Conservation (phyloP, 1,140 invertebrate genomes). For the Lucilia sericata region DNA sequence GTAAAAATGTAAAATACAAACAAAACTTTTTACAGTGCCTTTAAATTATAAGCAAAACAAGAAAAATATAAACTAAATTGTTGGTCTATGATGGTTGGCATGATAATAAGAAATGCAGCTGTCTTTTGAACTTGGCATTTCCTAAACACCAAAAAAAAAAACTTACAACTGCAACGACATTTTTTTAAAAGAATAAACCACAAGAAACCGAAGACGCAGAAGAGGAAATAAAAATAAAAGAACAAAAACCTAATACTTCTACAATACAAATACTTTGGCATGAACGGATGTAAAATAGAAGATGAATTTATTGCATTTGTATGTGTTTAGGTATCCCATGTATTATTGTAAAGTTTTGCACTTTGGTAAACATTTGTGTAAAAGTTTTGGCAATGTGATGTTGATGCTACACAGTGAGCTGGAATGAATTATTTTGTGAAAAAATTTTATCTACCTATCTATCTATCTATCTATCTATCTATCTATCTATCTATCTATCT, state of each 20-base stretch:
- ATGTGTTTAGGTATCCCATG: background rate
- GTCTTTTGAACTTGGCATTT: slow-evolving; percentile 22
- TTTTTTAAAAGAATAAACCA: background rate
- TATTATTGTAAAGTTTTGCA: slow-evolving; percentile 29
- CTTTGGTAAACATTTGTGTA: slow-evolving; percentile 39
- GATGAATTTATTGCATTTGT: background rate
- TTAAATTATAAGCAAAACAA: background rate
- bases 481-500: no score
- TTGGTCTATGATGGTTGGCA: slow-evolving; percentile 6
- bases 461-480: no score
- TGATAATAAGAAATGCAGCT: slow-evolving; percentile 24
- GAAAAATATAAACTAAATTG: background rate
- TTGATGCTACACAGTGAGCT: background rate
- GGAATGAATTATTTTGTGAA: background rate
- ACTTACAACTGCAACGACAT: background rate
- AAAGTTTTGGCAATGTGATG: slow-evolving; percentile 6
- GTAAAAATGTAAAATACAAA: background rate
- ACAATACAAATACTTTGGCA: slow-evolving; percentile 12
- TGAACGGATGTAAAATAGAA: background rate
- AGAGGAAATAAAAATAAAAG: background rate
- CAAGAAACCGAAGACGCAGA: background rate
- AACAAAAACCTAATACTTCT: slow-evolving; percentile 5
- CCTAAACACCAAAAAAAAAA: background rate
- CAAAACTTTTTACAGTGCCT: background rate
- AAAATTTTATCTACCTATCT: no score